Conservation (phyloP, 2,888 invertebrate species). For the Lypha dubia region DNA sequence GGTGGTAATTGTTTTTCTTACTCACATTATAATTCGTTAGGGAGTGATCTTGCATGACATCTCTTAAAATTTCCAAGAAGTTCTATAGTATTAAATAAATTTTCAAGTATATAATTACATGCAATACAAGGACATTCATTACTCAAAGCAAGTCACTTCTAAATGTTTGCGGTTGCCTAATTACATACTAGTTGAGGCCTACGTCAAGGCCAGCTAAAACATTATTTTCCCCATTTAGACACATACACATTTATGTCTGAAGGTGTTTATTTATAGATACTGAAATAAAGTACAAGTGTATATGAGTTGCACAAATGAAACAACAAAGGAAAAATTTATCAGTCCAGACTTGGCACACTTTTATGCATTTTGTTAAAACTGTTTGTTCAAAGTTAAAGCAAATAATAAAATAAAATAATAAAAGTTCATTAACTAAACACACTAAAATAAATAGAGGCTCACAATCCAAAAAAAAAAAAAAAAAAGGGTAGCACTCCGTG, state of each 20-base stretch:
- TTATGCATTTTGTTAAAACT: not conserved
- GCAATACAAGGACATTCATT: too few species aligned
- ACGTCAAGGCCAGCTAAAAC: not conserved
- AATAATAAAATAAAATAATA: not conserved
- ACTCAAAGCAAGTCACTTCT: too few species aligned
- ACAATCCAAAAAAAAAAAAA: too few species aligned
- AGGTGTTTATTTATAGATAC: not conserved
- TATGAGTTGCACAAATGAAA: constrained; percentile 15
- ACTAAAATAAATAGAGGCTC: too few species aligned
- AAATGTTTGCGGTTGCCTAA: too few species aligned
- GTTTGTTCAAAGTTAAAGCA: not conserved
- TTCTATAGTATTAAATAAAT: too few species aligned
- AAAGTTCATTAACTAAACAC: not conserved
- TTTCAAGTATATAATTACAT: too few species aligned
- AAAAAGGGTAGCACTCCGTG: too few species aligned
- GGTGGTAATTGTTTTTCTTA: too few species aligned
- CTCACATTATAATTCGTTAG: too few species aligned
- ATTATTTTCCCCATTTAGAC: not conserved
- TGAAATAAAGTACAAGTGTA: constrained; percentile 35
- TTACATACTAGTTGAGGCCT: not conserved
- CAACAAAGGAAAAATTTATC: constrained; percentile 1
- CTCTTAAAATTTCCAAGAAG: too few species aligned
- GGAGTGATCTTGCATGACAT: not conserved
- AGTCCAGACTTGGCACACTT: constrained; percentile 7
- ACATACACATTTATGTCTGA: not conserved